Evolutionary conservation across 2,113 vertebrate genomes (phyloP), one percentile per base, ranked within the genome.

Genomic region (Campylorhamphus procurvoides): DNA sequence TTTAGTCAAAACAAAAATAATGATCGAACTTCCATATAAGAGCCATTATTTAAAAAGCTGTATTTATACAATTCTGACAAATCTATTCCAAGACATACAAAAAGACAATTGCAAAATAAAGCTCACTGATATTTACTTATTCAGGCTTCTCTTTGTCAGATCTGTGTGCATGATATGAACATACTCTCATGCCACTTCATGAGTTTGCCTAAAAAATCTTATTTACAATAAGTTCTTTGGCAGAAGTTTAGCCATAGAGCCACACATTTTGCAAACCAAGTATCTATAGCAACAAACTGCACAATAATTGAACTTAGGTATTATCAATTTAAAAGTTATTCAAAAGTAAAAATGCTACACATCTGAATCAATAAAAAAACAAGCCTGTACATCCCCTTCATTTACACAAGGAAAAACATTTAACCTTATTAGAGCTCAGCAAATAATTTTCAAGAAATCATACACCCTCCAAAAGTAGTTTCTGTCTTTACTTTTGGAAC

Each of bases 261-360:
- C 55, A 93, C n/a, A 81, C 1, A 88, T 79, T 91, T 94, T 73
- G 53, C 75, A 91, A 90, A 91, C 28, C 49, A 86, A 91, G 60
- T 86, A 91, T 88, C 94, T 83, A 95, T 88, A 93, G 89, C 63
- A 95, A 96, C 86, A 92, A 86, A 63, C 49, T 17, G 49, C 39
- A 90, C 28, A 93, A 66, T 63, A 93, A 92, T 12, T 74, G 49
- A 93, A 93, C 24, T 59, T 81, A 67, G 55, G 19, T 78, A 94
- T 60, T 83, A 80, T 52, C 46, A 47, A n/a, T 93, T 93, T 90
- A n/a, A 91, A 95, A 96, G 95, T 86, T 60, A 91, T 91, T 94
- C 86, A 85, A 58, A 91, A 91, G 89, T 53, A 89, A 91, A 92
- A 84, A 39, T 53, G 16, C 10, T 67, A 47, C 25, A 23, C 40